Evolutionary conservation across 1,140 invertebrate species (phyloP), one percentile per base, ranked within the genome.

Genomic region (Zaprionus ghesquierei): DNA sequence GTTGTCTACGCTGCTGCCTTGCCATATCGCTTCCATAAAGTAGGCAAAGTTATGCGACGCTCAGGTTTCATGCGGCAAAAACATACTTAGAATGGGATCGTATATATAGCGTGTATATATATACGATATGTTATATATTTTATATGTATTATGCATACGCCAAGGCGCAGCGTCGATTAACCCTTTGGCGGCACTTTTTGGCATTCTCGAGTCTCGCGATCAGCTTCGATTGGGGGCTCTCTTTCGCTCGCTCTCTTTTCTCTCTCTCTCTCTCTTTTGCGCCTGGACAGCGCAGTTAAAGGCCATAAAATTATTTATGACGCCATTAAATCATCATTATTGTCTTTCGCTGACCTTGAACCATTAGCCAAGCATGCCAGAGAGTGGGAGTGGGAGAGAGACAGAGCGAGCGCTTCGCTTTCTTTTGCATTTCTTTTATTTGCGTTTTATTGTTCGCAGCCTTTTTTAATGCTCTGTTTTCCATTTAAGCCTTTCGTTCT

Each of bases 291-390:
- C n/a, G n/a, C n/a, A 81, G 75, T 75, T 78, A 56, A 78, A 82
- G 73, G 76, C 60, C 89, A 90, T 90, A 86, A 90, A 90, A 74
- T 79, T 89, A 79, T 90, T 89, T 90, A 90, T 82, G 89, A 75
- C 66, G 59, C 89, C 74, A 90, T 90, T 90, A 90, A 90, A 90
- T 90, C 89, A 90, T 90, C 79, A 90, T 86, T 89, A 90, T 90
- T 85, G 76, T 89, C 69, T 41, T 41, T 61, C 44, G 61, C 44
- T 81, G 89, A 90, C 89, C 89, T 90, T 90, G 89, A 79, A 78
- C 50, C 74, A 64, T 73, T 87, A 80, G 73, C 55, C 59, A 27
- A 41, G 29, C 58, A 59, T 15, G 65, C 49, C 72, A 29, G 29
- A 56, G 25, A 10, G 31, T 31, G 12, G n/a, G 22, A 8, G 5